Evolutionary conservation across 2,888 invertebrate genomes (phyloP).

Genomic region (Tiliacea aurago): DNA sequence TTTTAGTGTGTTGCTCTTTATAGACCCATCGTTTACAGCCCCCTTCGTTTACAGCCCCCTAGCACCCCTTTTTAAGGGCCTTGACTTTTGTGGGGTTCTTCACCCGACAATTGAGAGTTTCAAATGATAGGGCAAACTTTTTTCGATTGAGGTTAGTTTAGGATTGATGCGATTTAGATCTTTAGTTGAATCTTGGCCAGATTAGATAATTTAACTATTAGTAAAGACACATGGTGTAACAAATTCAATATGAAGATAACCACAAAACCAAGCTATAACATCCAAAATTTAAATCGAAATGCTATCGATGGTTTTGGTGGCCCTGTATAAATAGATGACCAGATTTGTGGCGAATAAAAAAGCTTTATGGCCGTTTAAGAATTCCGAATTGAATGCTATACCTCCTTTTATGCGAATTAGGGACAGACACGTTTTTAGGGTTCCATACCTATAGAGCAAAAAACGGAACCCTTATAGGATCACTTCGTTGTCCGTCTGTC

Average conservation of each 20-base stretch:
- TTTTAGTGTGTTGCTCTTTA: conserved; percentile 69
- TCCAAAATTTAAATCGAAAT: background rate
- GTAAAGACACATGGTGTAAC: too few species aligned
- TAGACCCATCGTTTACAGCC: conserved; percentile 51
- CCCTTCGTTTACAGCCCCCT: conserved; percentile 59
- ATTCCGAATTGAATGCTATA: background rate
- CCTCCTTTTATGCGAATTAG: background rate
- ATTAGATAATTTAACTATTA: background rate
- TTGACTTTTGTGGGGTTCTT: conserved; percentile 60
- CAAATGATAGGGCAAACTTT: conserved; percentile 48
- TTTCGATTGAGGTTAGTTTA: conserved; percentile 37
- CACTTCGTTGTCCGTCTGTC: too few species aligned
- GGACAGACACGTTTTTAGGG: too few species aligned
- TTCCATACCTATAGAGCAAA: too few species aligned
- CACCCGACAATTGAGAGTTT: conserved; percentile 51
- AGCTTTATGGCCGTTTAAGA: too few species aligned
- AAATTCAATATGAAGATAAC: too few species aligned
- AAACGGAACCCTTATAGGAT: too few species aligned
- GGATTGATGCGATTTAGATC: conserved; percentile 20
- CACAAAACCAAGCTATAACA: too few species aligned
- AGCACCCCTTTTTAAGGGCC: conserved; percentile 48
- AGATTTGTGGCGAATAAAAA: background rate
- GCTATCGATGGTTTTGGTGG: too few species aligned
- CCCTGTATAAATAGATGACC: background rate
- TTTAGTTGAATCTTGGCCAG: conserved; percentile 13